These are phyloP conservation scores for Polietes domitor DNA, from an alignment of 2,888 invertebrate genomes.

Conservation along the genomic window DNA sequence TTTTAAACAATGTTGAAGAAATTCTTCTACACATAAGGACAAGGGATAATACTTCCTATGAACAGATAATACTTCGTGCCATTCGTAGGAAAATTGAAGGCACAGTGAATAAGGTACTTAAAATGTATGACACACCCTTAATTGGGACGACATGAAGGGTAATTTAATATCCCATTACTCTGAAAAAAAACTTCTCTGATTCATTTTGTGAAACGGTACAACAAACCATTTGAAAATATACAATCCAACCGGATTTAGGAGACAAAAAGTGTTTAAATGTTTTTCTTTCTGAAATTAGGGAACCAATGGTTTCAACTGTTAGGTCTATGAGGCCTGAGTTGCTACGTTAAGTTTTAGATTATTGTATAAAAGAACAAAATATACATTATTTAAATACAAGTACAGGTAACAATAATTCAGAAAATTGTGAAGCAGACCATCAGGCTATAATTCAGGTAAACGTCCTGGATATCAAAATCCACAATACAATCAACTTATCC, in stretches of 20 bases:
- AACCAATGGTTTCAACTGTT: too few relatives aligned
- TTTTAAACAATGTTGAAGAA: not conserved
- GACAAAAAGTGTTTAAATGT: not conserved
- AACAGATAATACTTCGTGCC: not conserved
- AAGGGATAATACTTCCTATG: not conserved
- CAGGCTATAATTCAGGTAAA: too few relatives aligned
- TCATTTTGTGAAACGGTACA: not conserved
- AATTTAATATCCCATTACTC: not conserved
- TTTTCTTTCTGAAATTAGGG: too few relatives aligned
- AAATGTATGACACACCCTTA: not conserved
- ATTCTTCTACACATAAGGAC: not conserved
- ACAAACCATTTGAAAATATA: slow-evolving; percentile 36
- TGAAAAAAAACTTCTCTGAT: not conserved
- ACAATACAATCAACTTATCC: too few relatives aligned
- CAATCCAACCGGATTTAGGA: slow-evolving; percentile 21
- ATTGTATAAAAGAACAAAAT: slow-evolving; percentile 39
- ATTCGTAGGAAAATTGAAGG: not conserved
- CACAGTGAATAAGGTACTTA: not conserved
- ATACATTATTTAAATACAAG: too few relatives aligned
- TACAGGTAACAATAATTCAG: too few relatives aligned
- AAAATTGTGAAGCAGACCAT: too few relatives aligned
- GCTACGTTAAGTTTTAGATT: not conserved
- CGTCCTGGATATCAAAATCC: too few relatives aligned
- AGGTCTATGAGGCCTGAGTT: not conserved
- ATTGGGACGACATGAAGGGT: not conserved